A percentile compares a stretch with the other conserved stretches of the same genome.
Conservation (phyloP, 2,888 invertebrate species). For the Sarcophaga carnaria region DNA sequence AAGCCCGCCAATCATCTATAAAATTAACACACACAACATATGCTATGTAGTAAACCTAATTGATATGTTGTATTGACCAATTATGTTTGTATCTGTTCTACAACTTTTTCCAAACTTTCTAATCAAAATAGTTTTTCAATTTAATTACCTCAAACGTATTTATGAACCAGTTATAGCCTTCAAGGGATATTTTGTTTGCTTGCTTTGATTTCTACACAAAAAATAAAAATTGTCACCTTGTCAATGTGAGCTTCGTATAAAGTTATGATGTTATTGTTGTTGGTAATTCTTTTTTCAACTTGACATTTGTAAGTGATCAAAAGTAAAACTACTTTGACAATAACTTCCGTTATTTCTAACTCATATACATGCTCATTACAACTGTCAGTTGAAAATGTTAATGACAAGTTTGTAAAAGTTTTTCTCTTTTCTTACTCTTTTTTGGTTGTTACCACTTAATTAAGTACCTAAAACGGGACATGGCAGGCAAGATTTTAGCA, state of each 20-base stretch:
- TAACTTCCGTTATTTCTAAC: background rate
- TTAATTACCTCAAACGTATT: conserved; percentile 9
- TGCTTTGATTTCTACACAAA: too few species aligned
- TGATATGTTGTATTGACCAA: too few species aligned
- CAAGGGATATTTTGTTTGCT: too few species aligned
- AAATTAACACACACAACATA: too few species aligned
- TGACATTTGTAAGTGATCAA: conserved; percentile 24
- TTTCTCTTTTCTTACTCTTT: too few species aligned
- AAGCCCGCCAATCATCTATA: too few species aligned
- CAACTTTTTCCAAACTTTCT: background rate
- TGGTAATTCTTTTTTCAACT: conserved; percentile 18
- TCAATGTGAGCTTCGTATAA: background rate
- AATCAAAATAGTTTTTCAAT: conserved; percentile 37
- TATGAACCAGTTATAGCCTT: background rate
- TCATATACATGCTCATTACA: conserved; percentile 45
- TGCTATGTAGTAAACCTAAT: too few species aligned
- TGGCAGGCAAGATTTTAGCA: too few species aligned
- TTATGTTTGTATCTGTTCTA: background rate
- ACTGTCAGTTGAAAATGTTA: conserved; percentile 55
- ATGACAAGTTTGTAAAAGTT: conserved; percentile 52
- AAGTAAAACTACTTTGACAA: conserved; percentile 45
- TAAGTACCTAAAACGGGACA: too few species aligned
- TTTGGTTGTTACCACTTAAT: too few species aligned
- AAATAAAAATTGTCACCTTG: conserved; percentile 25
- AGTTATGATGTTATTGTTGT: background rate